Percentiles rank a stretch among this genome's conserved stretches.
Evolutionary conservation across 2,888 invertebrate species (phyloP).

Genomic region (Tholera decimalis): DNA sequence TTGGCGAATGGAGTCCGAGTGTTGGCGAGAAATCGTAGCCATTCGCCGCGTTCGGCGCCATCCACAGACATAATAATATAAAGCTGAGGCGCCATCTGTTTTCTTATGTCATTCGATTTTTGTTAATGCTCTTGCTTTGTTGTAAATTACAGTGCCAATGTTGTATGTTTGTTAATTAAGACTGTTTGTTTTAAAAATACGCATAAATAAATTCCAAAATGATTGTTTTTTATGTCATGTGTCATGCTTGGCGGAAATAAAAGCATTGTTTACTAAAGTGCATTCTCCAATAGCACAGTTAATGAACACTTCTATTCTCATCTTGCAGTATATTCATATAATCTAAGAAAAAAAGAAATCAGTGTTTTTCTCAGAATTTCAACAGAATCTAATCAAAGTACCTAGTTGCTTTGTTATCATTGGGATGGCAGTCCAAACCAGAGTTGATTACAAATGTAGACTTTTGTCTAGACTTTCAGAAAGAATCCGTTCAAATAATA

Average conservation of each 20-base stretch:
- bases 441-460: slow-evolving; percentile 1
- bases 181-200: too few relatives aligned
- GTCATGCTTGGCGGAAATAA: too few relatives aligned
- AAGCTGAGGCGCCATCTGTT: too few relatives aligned
- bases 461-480: slow-evolving; percentile 1
- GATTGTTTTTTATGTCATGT: too few relatives aligned
- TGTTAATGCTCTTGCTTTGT: not conserved
- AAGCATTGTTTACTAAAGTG: too few relatives aligned
- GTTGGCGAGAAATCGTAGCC: slow-evolving; percentile 22
- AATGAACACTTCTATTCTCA: not conserved
- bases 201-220: too few relatives aligned
- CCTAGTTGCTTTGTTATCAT: not conserved
- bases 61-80: too few relatives aligned
- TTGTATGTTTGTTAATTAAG: not conserved
- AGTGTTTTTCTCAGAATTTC: not conserved
- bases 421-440: not conserved
- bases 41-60: slow-evolving; percentile 9
- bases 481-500: slow-evolving; percentile 13
- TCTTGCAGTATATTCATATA: not conserved
- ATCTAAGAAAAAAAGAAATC: not conserved
- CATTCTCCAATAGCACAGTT: not conserved
- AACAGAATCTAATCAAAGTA: not conserved
- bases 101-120: slow-evolving; percentile 12
- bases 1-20: slow-evolving; percentile 60
- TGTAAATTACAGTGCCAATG: not conserved